Conservation (phyloP, 1,140 invertebrate species). For the Dreissena polymorpha region DNA sequence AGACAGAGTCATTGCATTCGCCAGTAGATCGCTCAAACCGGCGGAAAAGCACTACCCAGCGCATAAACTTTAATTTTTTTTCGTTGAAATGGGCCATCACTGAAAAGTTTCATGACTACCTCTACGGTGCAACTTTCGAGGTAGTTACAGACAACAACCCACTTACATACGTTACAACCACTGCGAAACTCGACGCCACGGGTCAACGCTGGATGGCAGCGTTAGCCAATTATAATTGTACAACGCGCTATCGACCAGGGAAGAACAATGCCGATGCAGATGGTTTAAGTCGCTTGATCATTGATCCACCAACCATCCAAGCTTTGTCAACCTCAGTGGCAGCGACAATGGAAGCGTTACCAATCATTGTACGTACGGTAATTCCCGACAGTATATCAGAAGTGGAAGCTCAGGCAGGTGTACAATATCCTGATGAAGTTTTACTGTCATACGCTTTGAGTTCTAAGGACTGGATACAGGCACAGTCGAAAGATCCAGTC, state of each 20-base stretch:
- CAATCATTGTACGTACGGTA: background rate
- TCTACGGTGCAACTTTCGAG: slow-evolving; percentile 43
- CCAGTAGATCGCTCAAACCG: slow-evolving; percentile 44
- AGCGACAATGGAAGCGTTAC: background rate
- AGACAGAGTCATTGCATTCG: slow-evolving; percentile 23
- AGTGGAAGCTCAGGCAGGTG: background rate
- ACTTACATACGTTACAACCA: slow-evolving; percentile 54
- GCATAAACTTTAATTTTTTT: slow-evolving; percentile 49
- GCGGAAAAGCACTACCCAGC: slow-evolving; percentile 36
- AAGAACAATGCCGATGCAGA: slow-evolving; percentile 55
- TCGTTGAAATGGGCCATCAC: slow-evolving; percentile 53
- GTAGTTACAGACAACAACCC: slow-evolving; percentile 62
- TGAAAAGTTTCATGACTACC: slow-evolving; percentile 60
- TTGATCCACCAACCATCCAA: background rate
- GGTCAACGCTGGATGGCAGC: slow-evolving; percentile 55
- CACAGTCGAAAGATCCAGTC: background rate
- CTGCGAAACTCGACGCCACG: slow-evolving; percentile 56
- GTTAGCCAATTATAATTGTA: slow-evolving; percentile 54
- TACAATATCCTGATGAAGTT: background rate
- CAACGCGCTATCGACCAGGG: slow-evolving; percentile 42
- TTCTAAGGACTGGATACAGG: slow-evolving; percentile 14
- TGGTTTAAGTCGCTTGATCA: background rate
- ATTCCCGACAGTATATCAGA: background rate
- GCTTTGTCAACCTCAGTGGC: background rate
- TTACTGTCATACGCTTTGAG: background rate